These are phyloP conservation scores for Alligator mississippiensis DNA, from an alignment of 2,113 vertebrate species.

Conservation along the genomic window DNA sequence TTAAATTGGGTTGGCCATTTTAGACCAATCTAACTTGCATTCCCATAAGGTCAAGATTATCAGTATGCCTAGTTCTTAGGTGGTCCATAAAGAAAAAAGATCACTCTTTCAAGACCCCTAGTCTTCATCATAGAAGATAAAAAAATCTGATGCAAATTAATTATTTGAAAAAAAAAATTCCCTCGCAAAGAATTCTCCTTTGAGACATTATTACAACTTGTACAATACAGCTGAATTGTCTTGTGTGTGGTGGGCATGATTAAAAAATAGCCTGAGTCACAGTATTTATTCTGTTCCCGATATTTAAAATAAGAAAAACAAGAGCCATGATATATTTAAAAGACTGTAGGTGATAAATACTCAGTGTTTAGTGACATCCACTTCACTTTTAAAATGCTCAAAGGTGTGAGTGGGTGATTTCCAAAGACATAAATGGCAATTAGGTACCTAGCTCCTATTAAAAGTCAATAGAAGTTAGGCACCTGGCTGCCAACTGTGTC, in stretches of 20 bases:
- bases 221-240: neutral
- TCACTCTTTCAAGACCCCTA: no score
- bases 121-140: neutral
- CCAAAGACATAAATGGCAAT: neutral
- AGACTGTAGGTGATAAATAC: neutral
- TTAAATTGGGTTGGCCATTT: no score
- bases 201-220: neutral
- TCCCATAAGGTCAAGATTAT: neutral
- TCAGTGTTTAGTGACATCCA: neutral
- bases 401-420: accelerated
- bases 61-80: neutral
- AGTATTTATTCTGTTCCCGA: neutral
- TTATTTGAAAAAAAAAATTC: neutral
- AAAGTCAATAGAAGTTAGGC: neutral
- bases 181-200: neutral
- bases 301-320: neutral
- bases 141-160: neutral
- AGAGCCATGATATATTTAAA: neutral
- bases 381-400: neutral
- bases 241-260: neutral
- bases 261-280: neutral
- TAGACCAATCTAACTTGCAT: no score
- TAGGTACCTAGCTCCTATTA: neutral
- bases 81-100: neutral
- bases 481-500: no score